phyloP scores from a whole-genome alignment of 2,113 vertebrate genomes.

The Merops nubicus region DNA sequence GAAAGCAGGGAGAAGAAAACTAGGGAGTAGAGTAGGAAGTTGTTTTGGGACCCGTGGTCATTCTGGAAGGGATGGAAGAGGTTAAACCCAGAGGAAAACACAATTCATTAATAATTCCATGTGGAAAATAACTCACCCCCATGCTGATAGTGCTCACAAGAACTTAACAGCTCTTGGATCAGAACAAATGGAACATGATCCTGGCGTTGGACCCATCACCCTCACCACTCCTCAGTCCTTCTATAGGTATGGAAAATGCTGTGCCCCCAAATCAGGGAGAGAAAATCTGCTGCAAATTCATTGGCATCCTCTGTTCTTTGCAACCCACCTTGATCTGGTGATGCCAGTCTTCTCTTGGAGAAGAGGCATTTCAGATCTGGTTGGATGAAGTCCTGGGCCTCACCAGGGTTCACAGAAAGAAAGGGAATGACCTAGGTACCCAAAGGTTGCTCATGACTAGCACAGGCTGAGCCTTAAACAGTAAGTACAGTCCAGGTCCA shows the following conservation, averaged over 20 bases:
- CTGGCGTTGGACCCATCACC: background rate
- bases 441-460: background rate
- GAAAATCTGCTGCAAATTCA: background rate
- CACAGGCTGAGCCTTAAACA: background rate
- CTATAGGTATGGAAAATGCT: background rate
- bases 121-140: background rate
- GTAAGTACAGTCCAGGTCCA: accelerated
- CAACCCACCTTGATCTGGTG: background rate
- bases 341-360: background rate
- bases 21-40: background rate
- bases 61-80: background rate
- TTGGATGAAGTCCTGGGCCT: background rate
- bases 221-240: background rate
- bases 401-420: background rate
- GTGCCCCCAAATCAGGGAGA: background rate
- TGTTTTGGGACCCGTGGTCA: background rate
- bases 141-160: background rate
- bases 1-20: background rate
- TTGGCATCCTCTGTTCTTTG: background rate
- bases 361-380: background rate
- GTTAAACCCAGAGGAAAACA: background rate
- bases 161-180: background rate
- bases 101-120: background rate
- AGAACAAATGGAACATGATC: background rate
- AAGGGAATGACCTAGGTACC: background rate